phyloP scores from a whole-genome alignment of 1,140 invertebrate species.

The Mya arenaria region DNA sequence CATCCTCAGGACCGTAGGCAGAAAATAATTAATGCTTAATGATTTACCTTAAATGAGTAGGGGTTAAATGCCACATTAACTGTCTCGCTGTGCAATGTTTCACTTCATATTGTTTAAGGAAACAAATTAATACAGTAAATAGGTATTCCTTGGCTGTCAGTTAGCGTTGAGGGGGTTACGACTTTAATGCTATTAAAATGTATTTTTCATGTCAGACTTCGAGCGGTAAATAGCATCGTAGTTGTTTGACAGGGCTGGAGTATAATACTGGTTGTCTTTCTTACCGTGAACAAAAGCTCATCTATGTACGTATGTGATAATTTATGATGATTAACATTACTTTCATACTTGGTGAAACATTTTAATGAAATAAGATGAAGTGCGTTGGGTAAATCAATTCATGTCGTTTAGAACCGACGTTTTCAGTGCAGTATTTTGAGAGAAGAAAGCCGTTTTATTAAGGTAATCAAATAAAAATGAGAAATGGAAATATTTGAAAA shows the following conservation, averaged over 20 bases:
- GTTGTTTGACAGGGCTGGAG: slow-evolving; percentile 8
- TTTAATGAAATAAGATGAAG: too few species aligned
- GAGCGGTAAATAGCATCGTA: slow-evolving; percentile 6
- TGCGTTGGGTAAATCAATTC: too few species aligned
- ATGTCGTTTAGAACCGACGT: too few species aligned
- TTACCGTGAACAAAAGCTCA: slow-evolving; percentile 22
- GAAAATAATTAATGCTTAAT: slow-evolving; percentile 37
- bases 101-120: neutral
- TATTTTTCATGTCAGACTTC: slow-evolving; percentile 45
- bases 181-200: slow-evolving; percentile 48
- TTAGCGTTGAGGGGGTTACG: slow-evolving; percentile 19
- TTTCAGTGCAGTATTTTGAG: too few species aligned
- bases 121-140: slow-evolving; percentile 14
- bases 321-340: slow-evolving; percentile 15
- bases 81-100: neutral
- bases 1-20: neutral
- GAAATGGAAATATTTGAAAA: too few species aligned
- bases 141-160: slow-evolving; percentile 34
- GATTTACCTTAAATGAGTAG: slow-evolving; percentile 32
- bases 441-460: too few species aligned
- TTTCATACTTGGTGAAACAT: too few species aligned
- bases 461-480: too few species aligned
- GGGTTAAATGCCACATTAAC: slow-evolving; percentile 16
- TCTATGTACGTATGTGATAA: slow-evolving; percentile 3
- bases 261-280: neutral